Conservation (phyloP, 2,888 invertebrate species). For the Andrena hattorfiana region DNA sequence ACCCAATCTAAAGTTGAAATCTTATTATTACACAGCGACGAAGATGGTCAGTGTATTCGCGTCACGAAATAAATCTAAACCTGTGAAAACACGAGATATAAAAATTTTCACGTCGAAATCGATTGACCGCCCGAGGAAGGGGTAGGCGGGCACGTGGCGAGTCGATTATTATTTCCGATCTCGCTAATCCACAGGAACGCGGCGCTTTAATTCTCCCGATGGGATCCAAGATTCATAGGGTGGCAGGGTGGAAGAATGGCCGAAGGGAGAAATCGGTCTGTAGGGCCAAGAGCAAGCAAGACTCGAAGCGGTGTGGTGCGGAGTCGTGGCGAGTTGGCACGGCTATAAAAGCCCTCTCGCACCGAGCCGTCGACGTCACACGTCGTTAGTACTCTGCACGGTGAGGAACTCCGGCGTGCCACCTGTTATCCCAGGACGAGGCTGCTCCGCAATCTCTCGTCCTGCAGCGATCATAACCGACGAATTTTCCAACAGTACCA, state of each 20-base stretch:
- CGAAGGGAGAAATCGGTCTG: conserved; percentile 53
- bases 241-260: background rate
- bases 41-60: no score
- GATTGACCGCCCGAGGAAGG: no score
- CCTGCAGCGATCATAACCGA: conserved; percentile 2
- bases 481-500: background rate
- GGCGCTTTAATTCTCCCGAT: no score
- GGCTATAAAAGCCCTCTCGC: conserved; percentile 81
- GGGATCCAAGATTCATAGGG: background rate
- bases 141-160: no score
- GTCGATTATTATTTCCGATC: no score
- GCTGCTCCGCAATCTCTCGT: conserved; percentile 15
- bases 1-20: no score
- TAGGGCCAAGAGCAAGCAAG: conserved; percentile 48
- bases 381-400: conserved; percentile 80
- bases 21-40: no score
- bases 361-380: conserved; percentile 79
- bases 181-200: no score
- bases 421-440: conserved; percentile 64
- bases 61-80: no score
- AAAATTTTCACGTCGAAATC: no score
- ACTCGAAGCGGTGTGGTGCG: conserved; percentile 65
- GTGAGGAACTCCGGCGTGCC: conserved; percentile 76
- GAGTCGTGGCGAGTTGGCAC: conserved; percentile 65
- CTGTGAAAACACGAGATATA: no score